A percentile compares a stretch with the other conserved stretches of the same genome.
Conservation (phyloP, 2,888 invertebrate species). For the Empis livida region DNA sequence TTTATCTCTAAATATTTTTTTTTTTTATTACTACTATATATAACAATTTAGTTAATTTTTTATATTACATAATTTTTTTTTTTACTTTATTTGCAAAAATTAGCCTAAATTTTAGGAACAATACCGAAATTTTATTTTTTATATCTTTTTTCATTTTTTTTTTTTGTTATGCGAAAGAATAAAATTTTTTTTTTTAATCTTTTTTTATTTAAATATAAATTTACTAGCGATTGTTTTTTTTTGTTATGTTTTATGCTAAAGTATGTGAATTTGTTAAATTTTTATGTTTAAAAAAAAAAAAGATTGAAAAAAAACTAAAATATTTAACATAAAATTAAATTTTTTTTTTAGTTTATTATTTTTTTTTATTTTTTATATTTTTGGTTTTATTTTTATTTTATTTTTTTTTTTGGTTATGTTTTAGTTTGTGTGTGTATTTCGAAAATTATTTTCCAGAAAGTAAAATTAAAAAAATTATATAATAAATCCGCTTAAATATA, state of each 20-base stretch:
- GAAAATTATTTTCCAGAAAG: too few relatives aligned
- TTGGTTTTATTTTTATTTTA: too few relatives aligned
- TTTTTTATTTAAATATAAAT: constrained; percentile 3
- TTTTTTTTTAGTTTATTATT: not conserved
- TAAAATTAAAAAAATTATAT: too few relatives aligned
- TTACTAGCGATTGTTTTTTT: not conserved
- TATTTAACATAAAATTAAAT: not conserved
- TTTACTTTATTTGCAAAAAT: constrained; percentile 13
- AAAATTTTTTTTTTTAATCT: constrained; percentile 12
- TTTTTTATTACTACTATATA: not conserved
- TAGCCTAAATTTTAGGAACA: constrained; percentile 31
- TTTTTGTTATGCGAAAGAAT: constrained; percentile 17
- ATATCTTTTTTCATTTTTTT: constrained; percentile 28
- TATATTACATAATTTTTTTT: constrained; percentile 10
- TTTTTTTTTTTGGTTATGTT: too few relatives aligned
- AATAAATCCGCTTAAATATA: too few relatives aligned
- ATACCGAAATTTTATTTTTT: constrained; percentile 32
- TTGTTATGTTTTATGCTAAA: not conserved
- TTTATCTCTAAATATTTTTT: constrained; percentile 1
- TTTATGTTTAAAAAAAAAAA: not conserved
- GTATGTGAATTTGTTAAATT: not conserved
- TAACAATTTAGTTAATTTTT: constrained; percentile 9
- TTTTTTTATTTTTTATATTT: not conserved
- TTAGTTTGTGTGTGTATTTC: too few relatives aligned
- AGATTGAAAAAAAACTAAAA: not conserved